Base-by-base conservation (phyloP, 1,140 invertebrate species). In the Copidosoma floridanum region DNA sequence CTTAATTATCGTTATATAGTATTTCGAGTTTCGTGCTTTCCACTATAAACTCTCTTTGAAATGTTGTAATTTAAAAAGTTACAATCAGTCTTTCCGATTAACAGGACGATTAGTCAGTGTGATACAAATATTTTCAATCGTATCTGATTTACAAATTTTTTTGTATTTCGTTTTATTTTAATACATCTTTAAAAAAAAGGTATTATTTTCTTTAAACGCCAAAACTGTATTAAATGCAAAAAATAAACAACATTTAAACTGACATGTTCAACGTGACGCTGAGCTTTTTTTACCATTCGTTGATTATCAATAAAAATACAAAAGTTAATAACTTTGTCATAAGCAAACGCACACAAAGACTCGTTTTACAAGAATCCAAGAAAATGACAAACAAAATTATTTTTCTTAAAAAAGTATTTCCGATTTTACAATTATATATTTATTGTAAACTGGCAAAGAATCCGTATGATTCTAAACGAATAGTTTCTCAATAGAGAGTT, bases 31-130 rank as follows among this genome's bases (percentile, higher is more conserved):
- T 46, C 29, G 20, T 23, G 4, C 35, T 52, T 51, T 11, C 2
- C 21, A 11, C 2, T 2, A 20, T 7, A 51, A 32, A 23, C 32
- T 35, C 16, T 18, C n/a, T 51, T 52, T 21, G 7, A 58, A 37
- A n/a, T 7, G 37, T 24, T 4, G 20, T 40, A n/a, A 50, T 50
- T 50, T 50, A 43, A 55, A 54, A 61, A 48, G 3, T 37, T 32
- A 46, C 53, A 24, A 41, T 61, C 59, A 61, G 59, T 61, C 59
- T 61, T 61, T 61, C 52, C 35, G 32, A 61, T 41, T 46, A 35
- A n/a, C 29, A 47, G 29, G 41, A 46, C 16, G 38, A 51, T 51
- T 29, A 58, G 32, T 32, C n/a, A 27, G 20, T 26, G 37, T 12
- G 29, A 12, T 32, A 32, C 5, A 12, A 40, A 46, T 24, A 37